These are phyloP conservation scores for Endomychus coccineus DNA, from an alignment of 2,888 invertebrate genomes.

Conservation along the genomic window DNA sequence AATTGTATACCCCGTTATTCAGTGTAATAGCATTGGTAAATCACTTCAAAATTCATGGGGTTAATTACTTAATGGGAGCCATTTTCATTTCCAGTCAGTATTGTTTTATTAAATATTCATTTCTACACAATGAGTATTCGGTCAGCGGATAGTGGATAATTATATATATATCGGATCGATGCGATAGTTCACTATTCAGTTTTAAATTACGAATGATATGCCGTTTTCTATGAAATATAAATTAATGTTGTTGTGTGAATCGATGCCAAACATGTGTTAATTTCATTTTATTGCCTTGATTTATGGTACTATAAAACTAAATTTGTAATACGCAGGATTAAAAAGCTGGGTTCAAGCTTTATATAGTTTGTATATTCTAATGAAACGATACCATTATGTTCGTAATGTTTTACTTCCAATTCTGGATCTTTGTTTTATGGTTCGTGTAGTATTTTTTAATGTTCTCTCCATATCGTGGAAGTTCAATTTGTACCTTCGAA, in stretches of 20 bases:
- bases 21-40: slow-evolving; percentile 25
- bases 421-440: no score
- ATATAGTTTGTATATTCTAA: neutral
- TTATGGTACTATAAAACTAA: slow-evolving; percentile 31
- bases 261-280: slow-evolving; percentile 35
- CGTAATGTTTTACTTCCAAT: no score
- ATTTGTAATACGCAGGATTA: slow-evolving; percentile 28
- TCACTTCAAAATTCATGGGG: slow-evolving; percentile 29
- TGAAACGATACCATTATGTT: no score
- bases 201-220: slow-evolving; percentile 31
- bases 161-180: neutral
- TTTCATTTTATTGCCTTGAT: slow-evolving; percentile 35
- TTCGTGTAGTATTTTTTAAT: no score
- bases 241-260: slow-evolving; percentile 31
- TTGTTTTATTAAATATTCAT: slow-evolving; percentile 33
- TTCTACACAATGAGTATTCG: slow-evolving; percentile 25
- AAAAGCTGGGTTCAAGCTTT: slow-evolving; percentile 17
- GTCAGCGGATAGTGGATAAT: slow-evolving; percentile 18
- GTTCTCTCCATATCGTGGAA: no score
- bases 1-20: no score
- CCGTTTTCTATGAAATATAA: slow-evolving; percentile 33
- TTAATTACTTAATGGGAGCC: slow-evolving; percentile 35
- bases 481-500: no score
- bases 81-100: slow-evolving; percentile 24
- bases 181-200: slow-evolving; percentile 20